Evolutionary conservation across 2,113 vertebrate species (phyloP), one percentile per base, ranked within the genome.

Genomic region (Macrotis lagotis): DNA sequence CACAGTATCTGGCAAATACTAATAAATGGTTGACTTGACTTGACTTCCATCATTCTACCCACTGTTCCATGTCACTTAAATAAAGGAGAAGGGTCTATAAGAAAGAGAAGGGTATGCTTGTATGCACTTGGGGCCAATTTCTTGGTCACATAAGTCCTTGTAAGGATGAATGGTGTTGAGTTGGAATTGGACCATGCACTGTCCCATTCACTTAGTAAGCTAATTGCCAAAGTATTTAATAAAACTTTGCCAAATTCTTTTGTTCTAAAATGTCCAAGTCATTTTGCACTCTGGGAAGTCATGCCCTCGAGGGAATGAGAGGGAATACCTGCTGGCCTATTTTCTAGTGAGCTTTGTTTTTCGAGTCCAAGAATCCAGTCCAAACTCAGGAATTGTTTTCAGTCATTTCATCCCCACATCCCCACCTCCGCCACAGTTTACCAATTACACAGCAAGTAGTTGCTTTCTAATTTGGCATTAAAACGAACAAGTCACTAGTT

Each of bases 401-500:
- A 90, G 83, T 49, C 14, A 2, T 50, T 24, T 48, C 31, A 3
- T n/a, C 48, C 48, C 31, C 59, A 50, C 0, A 0, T n/a, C 26
- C 48, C 48, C 44, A 8, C 88, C 8, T 47, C 51, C 49, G 3
- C n/a, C 12, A 66, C 31, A 14, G 31, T 16, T 14, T 12, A 66
- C 37, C 59, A 66, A 66, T 66, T 37, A 91, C 47, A 90, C 53
- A 59, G 66, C 8, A 3, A 53, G 93, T 94, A 48, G 52, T 55
- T 44, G 55, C 89, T 91, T 96, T 89, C 59, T 48, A 50, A 4
- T 74, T 91, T 89, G 59, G 89, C 88, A 88, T 90, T 31, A 91
- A 95, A 90, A 53, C 0, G 52, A 90, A 48, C 88, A 91, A 49
- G 19, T 92, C 92, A 37, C 25, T 50, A 91, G 24, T 88, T 91